These are phyloP conservation scores for Erebia aethiops DNA, from an alignment of 2,888 invertebrate genomes.

Conservation along the genomic window DNA sequence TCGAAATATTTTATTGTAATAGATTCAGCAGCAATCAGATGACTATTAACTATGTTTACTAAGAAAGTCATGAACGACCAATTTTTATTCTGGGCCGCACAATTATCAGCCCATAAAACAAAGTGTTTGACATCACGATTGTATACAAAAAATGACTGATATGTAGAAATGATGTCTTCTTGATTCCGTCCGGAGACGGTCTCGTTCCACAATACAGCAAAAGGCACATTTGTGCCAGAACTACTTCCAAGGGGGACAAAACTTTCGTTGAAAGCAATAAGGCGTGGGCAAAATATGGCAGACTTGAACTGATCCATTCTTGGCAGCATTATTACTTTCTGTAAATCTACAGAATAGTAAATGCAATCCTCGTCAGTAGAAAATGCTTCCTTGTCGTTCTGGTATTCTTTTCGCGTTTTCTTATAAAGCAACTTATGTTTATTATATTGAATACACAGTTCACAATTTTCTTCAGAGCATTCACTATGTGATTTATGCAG, in stretches of 20 bases:
- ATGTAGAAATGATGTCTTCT: no score
- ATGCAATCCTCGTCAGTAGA: not conserved
- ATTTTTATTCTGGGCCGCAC: conserved; percentile 8
- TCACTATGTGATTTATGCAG: no score
- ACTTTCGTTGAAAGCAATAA: conserved; percentile 8
- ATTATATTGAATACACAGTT: no score
- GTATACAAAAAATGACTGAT: no score
- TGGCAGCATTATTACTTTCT: conserved; percentile 9
- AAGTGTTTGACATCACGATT: no score
- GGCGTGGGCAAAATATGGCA: conserved; percentile 10
- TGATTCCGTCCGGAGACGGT: no score
- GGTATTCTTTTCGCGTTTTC: no score
- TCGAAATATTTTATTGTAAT: conserved; percentile 17
- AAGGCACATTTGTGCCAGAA: no score
- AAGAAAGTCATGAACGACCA: conserved; percentile 4
- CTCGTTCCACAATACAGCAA: no score
- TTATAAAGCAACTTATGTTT: no score
- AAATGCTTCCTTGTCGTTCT: not conserved
- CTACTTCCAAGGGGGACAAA: conserved; percentile 13
- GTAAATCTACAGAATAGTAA: conserved; percentile 5
- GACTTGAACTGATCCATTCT: conserved; percentile 10
- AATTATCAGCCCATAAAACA: no score
- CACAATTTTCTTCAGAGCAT: no score
- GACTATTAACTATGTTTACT: not conserved
- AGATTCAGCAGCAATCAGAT: conserved; percentile 2